Conservation (phyloP, 2,797 vertebrate genomes). For the Gymnocypris eckloni region DNA sequence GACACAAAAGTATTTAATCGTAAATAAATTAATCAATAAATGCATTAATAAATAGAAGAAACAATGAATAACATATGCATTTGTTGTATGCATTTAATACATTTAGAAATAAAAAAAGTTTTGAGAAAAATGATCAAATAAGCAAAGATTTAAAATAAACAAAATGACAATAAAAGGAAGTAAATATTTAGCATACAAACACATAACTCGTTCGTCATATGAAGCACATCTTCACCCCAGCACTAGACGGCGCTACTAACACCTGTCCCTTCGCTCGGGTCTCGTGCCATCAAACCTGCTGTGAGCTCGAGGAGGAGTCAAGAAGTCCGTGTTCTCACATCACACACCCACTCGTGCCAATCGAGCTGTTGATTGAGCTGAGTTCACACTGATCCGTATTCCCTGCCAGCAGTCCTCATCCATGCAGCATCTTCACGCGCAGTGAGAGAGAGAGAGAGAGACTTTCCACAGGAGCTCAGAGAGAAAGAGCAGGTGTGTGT, state of each 20-base stretch:
- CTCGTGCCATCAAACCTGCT: background rate
- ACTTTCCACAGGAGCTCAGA: slow-evolving; percentile 13
- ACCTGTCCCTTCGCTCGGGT: background rate
- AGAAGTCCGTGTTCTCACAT: background rate
- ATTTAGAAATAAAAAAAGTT: background rate
- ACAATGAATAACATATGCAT: background rate
- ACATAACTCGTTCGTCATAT: background rate
- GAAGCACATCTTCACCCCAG: background rate
- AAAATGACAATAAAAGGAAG: background rate
- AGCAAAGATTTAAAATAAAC: background rate
- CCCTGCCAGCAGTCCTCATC: background rate
- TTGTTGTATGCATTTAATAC: background rate
- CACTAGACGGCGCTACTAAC: background rate
- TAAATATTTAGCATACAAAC: background rate
- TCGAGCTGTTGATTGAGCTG: background rate
- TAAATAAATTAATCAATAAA: background rate
- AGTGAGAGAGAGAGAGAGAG: background rate
- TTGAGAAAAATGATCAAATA: background rate
- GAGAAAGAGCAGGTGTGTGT: slow-evolving; percentile 66
- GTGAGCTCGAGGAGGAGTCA: slow-evolving; percentile 39
- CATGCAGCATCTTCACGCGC: slow-evolving; percentile 3
- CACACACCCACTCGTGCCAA: slow-evolving; percentile 17
- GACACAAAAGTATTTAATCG: no score
- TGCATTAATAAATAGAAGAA: background rate
- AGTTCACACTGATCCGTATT: background rate